Evolutionary conservation across 92 coral and sea anemone species (phyloP).

Genomic region (Porites rus): DNA sequence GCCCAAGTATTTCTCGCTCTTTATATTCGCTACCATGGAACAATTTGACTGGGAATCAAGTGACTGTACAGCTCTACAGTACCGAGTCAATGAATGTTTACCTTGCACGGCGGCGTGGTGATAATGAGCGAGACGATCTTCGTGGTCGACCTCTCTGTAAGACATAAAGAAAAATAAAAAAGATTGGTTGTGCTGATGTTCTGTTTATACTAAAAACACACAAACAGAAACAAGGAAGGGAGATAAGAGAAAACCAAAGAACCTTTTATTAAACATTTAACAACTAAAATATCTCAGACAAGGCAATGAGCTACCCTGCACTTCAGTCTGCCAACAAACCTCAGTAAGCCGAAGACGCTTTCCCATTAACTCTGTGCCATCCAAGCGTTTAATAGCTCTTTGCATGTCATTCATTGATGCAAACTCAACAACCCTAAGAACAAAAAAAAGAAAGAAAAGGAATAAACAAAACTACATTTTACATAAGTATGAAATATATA

Average conservation of each 20-base stretch:
- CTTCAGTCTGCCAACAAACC: conserved; percentile 46
- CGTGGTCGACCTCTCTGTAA: conserved; percentile 55
- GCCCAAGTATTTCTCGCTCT: no score
- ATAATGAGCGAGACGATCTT: conserved; percentile 76
- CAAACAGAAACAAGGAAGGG: no score
- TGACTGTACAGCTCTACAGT: no score
- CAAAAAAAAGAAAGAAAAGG: neutral
- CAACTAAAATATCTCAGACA: neutral
- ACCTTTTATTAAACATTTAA: no score
- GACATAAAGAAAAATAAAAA: neutral
- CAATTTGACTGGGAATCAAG: no score
- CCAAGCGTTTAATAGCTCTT: conserved; percentile 90
- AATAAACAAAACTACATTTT: neutral
- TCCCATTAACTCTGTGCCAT: conserved; percentile 95
- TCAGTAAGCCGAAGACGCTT: conserved; percentile 86
- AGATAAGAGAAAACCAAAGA: no score
- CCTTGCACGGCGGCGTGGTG: conserved; percentile 82
- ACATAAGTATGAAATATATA: no score
- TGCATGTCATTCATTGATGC: conserved; percentile 91
- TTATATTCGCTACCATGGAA: no score
- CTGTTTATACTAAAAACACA: no score
- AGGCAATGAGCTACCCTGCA: neutral
- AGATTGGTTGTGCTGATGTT: neutral
- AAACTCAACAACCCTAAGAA: conserved; percentile 89
- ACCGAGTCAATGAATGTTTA: conserved; percentile 3